A percentile compares a stretch with the other conserved stretches of the same genome.
phyloP scores from a whole-genome alignment of 2,797 vertebrate species.

The Halcyon leucocephala region DNA sequence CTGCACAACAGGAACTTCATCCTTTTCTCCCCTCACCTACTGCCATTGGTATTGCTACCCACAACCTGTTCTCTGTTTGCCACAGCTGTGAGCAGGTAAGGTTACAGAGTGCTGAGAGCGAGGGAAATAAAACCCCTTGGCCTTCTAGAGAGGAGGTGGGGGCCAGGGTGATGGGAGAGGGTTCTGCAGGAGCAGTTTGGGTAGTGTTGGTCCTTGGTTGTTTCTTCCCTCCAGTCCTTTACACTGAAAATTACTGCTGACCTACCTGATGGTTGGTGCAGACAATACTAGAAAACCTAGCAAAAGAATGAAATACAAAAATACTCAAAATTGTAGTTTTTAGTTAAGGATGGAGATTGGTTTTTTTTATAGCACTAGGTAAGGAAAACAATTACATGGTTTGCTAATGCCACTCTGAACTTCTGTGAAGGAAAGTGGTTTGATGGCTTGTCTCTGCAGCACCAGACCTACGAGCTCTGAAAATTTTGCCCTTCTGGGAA shows the following conservation, averaged over 20 bases:
- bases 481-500: not conserved
- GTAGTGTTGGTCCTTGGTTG: not conserved
- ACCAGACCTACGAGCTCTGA: not conserved
- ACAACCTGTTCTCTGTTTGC: not conserved
- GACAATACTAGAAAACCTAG: not conserved
- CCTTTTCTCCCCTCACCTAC: not conserved
- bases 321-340: not conserved
- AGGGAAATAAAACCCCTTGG: not conserved
- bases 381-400: not conserved
- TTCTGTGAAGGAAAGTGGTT: not conserved
- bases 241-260: not conserved
- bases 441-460: not conserved
- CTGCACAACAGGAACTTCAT: not conserved
- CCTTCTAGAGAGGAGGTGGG: not conserved
- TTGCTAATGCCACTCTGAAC: not conserved
- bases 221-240: not conserved
- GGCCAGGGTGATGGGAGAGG: not conserved
- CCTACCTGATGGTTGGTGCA: not conserved
- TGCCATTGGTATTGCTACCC: not conserved
- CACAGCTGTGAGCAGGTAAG: not conserved
- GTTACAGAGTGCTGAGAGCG: not conserved
- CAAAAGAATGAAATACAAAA: not conserved
- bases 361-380: not conserved
- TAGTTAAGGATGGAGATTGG: not conserved
- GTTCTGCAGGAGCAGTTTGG: not conserved